Conservation (phyloP, 2,888 invertebrate species). For the Oeneis ivallda region DNA sequence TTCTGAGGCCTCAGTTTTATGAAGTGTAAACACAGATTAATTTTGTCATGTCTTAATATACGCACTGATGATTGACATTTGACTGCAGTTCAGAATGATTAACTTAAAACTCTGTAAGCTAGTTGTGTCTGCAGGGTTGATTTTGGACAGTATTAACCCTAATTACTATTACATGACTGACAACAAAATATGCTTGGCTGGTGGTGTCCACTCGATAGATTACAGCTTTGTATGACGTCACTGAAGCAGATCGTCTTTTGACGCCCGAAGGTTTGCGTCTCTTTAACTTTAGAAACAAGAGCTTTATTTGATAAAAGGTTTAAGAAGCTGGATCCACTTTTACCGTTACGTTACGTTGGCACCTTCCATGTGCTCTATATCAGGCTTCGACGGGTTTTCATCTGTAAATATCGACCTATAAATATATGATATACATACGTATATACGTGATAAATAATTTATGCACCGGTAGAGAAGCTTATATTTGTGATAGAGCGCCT, state of each 20-base stretch:
- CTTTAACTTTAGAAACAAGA: neutral
- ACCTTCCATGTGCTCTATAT: neutral
- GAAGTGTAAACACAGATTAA: no score
- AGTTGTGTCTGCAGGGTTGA: no score
- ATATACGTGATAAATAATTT: slow-evolving; percentile 76
- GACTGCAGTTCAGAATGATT: no score
- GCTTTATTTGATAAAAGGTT: neutral
- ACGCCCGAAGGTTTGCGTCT: no score
- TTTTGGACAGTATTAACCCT: no score
- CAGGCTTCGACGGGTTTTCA: slow-evolving; percentile 51
- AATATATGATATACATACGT: slow-evolving; percentile 76
- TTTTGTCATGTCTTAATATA: no score
- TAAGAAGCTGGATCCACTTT: neutral
- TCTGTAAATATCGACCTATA: slow-evolving; percentile 75
- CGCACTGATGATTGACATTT: no score
- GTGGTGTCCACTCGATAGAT: neutral
- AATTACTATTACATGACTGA: no score
- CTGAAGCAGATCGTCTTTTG: no score
- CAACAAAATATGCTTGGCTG: no score
- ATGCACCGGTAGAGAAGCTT: slow-evolving; percentile 80
- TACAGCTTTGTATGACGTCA: neutral
- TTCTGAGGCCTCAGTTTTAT: no score
- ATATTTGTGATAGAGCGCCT: slow-evolving; percentile 71
- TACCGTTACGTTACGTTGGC: neutral
- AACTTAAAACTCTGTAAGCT: no score